Base-by-base conservation (phyloP, 1,140 invertebrate genomes). In the Coelopa frigida region DNA sequence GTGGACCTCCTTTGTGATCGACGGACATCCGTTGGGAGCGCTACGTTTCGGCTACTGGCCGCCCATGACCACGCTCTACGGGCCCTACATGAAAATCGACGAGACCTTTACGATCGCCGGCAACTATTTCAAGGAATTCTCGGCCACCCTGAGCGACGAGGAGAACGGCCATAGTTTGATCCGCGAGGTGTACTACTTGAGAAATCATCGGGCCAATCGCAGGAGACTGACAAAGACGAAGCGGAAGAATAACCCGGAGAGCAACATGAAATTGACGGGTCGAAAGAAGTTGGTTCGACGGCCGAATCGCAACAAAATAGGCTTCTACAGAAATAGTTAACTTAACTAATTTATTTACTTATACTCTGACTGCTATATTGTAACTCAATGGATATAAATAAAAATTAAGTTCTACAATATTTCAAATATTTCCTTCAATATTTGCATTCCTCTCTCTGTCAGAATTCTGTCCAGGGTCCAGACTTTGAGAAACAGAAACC, bases 1-100 rank as follows among this genome's bases (percentile, higher is more conserved):
- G 1, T 69, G 66, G 66, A 57, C 66, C 0, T 67, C 63, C n/a
- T 69, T 69, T 43, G 62, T 68, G 12, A 67, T 58, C 5, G 58
- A 43, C 7, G 66, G 66, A 7, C 54, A 63, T 52, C 66, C 66
- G 1, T 37, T 65, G 4, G 58, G 57, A 10, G 57, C 55, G 5
- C 45, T 57, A 27, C 53, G 54, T 5, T 45, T 49, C 4, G 62
- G 63, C 33, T 63, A 66, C 35, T 68, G 65, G 65, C 65, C 65
- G 15, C 65, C 65, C 4, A 62, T 69, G 60, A 62, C 65, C 5
- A 68, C 61, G 1, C 50, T 66, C 0, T 65, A 62, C 24, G 66
- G 66, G 0, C 65, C 66, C 7, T 69, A 69, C 32, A 51, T 68
- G 52, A 68, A 66, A 41, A 60, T 69, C 26, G 59, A 66, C 27